phyloP scores from a whole-genome alignment of 2,797 vertebrate genomes.

The Hemibagrus guttatus region DNA sequence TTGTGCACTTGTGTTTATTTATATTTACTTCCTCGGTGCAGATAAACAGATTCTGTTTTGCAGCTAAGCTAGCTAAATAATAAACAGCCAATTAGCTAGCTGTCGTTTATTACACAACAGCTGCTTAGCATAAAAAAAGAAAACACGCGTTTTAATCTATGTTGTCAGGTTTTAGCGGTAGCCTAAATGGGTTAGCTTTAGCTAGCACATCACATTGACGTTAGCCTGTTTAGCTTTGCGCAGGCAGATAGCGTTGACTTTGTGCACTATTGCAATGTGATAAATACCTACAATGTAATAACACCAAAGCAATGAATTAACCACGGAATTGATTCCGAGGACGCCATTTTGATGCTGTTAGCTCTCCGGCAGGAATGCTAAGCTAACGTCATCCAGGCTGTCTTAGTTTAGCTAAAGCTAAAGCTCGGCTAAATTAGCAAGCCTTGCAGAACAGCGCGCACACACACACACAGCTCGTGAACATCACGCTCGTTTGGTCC shows the following conservation, averaged over 20 bases:
- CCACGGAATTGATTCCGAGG: neutral
- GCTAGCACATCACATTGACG: neutral
- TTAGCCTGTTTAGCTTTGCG: neutral
- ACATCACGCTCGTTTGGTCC: neutral
- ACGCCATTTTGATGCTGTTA: neutral
- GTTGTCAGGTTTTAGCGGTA: neutral
- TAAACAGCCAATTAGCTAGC: neutral
- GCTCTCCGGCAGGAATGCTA: constrained; percentile 47
- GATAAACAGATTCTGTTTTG: neutral
- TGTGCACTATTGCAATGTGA: neutral
- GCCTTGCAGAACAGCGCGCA: constrained; percentile 11
- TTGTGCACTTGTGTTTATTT: neutral
- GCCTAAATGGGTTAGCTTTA: too few species aligned
- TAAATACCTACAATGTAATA: neutral
- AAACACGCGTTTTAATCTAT: neutral
- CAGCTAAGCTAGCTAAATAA: neutral
- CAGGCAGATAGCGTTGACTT: neutral
- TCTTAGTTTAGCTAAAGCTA: neutral
- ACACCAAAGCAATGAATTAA: neutral
- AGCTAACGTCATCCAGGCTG: constrained; percentile 65
- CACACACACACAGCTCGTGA: neutral
- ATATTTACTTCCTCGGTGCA: neutral
- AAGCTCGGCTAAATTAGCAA: constrained; percentile 13
- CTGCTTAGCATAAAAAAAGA: neutral
- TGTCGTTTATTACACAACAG: neutral